Conservation (phyloP, 1,140 invertebrate species). For the Octopus sinensis region DNA sequence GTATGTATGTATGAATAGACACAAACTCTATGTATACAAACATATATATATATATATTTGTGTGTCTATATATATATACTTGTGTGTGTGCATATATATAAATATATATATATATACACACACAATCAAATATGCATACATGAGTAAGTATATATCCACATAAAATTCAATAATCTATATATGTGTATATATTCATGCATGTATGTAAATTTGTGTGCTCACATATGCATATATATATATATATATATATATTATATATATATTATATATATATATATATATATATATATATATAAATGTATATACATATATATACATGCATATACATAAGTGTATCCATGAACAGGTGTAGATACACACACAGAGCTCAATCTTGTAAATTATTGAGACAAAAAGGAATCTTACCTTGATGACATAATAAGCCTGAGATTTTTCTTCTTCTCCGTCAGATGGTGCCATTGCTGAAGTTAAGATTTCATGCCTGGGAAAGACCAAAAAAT, state of each 20-base stretch:
- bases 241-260: neutral
- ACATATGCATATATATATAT: too few relatives aligned
- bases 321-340: neutral
- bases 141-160: too few relatives aligned
- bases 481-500: slow-evolving; percentile 30
- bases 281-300: neutral
- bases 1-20: neutral
- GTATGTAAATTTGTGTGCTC: too few relatives aligned
- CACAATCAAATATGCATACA: too few relatives aligned
- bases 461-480: slow-evolving; percentile 58
- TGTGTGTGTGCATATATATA: too few relatives aligned
- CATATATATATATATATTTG: neutral
- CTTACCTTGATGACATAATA: slow-evolving; percentile 58
- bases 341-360: too few relatives aligned
- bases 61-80: neutral
- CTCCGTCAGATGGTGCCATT: slow-evolving; percentile 58
- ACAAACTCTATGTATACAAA: neutral
- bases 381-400: neutral
- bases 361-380: too few relatives aligned
- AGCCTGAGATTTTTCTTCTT: slow-evolving; percentile 56
- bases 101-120: too few relatives aligned
- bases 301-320: neutral
- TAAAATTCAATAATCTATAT: too few relatives aligned
- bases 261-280: neutral
- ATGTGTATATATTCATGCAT: too few relatives aligned